Evolutionary conservation across 2,797 vertebrate species (phyloP), one percentile per base, ranked within the genome.

Genomic region (Zonotrichia albicollis): DNA sequence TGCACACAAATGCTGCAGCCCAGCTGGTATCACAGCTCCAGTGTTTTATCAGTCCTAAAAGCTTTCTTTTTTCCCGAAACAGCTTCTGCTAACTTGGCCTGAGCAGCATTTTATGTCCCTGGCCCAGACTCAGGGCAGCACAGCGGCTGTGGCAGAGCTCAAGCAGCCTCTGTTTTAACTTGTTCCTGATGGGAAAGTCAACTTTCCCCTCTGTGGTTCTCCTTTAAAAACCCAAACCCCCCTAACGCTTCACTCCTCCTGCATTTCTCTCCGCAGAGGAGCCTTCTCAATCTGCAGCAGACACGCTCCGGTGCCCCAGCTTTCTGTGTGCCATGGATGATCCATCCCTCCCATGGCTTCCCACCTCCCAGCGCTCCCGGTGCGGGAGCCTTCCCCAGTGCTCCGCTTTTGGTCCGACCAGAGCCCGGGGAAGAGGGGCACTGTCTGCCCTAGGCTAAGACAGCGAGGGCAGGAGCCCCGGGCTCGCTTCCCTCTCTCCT

Each of bases 251-350:
- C 26, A 23, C 23, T 71, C 51, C n/a, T 58, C 48, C 45, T 34
- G 29, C 4, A 0, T 36, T 80, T 80, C 55, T n/a, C 53, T 36
- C 48, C 15, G 13, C 14, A 18, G 54, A 84, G 50, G 46, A 84
- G 23, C 4, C 13, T 15, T 42, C 77, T 54, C 62, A 32, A 6
- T 36, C 32, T 60, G 38, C 38, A 30, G 17, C 0, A 1, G 48
- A 32, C 2, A 0, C 22, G 46, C 65, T 43, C 74, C 16, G 0
- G 13, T 38, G 43, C 34, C 32, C 10, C 3, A 2, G 66, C 29
- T 57, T 58, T 60, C 3, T 3, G 6, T 2, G 25, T 16, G 25
- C 15, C 36, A 9, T 0, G 1, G 20, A n/a, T 1, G 19, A 27
- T 40, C 26, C 26, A 27, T 40, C 26, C 26, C 26, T 27, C 6